These are phyloP conservation scores for Candidula unifasciata DNA, from an alignment of 2,888 invertebrate species.

Conservation along the genomic window DNA sequence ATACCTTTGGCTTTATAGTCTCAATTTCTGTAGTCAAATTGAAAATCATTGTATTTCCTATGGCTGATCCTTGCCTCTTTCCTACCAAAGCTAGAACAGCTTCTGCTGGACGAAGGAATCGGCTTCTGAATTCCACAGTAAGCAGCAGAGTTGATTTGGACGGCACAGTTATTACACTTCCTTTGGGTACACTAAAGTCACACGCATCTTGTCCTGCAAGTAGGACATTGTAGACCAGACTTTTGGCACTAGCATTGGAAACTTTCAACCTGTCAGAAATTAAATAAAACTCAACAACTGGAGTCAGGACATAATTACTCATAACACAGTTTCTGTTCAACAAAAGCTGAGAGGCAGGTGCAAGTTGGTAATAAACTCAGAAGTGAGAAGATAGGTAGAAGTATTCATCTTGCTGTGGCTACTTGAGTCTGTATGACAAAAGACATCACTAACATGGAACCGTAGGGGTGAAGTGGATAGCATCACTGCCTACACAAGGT, in stretches of 20 bases:
- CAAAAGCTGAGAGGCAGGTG: too few species aligned
- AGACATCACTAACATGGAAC: too few species aligned
- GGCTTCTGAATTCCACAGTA: conserved; percentile 69
- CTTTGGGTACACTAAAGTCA: conserved; percentile 76
- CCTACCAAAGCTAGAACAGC: conserved; percentile 75
- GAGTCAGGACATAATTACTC: too few species aligned
- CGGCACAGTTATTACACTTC: conserved; percentile 71
- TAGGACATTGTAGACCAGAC: conserved; percentile 74
- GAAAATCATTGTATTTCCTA: conserved; percentile 76
- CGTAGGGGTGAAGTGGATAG: too few species aligned
- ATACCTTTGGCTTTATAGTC: conserved; percentile 75
- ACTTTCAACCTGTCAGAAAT: conserved; percentile 70
- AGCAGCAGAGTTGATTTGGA: conserved; percentile 70
- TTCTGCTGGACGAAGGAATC: conserved; percentile 75
- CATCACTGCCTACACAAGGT: too few species aligned
- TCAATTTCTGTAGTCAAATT: conserved; percentile 73
- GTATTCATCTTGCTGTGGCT: too few species aligned
- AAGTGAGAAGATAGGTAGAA: too few species aligned
- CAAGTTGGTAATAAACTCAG: too few species aligned
- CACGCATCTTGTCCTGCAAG: conserved; percentile 75
- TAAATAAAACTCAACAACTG: too few species aligned
- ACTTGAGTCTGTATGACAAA: too few species aligned
- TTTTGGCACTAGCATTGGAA: conserved; percentile 75
- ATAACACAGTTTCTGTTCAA: too few species aligned
- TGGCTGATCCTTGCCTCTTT: conserved; percentile 71